phyloP scores from a whole-genome alignment of 2,888 invertebrate genomes.

The Synanthedon andrenaeformis region DNA sequence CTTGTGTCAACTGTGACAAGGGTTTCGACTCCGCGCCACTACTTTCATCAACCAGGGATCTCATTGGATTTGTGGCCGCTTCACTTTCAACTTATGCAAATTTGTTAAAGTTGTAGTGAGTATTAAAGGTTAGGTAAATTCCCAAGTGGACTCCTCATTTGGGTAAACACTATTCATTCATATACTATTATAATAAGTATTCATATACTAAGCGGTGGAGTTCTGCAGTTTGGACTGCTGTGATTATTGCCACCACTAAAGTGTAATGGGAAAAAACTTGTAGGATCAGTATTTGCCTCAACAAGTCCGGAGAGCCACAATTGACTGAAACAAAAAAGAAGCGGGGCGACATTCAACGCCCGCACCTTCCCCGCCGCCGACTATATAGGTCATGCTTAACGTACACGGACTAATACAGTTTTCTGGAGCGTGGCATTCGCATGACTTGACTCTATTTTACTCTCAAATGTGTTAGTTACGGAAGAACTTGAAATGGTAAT shows the following conservation, averaged over 20 bases:
- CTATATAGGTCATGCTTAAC: constrained; percentile 37
- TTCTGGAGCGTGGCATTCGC: constrained; percentile 1
- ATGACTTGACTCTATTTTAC: background rate
- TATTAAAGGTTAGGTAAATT: constrained; percentile 10
- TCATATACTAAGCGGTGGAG: too few species aligned
- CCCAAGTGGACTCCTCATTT: constrained; percentile 1
- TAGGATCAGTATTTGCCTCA: background rate
- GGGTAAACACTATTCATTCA: too few species aligned
- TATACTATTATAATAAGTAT: too few species aligned
- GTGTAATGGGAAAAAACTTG: too few species aligned
- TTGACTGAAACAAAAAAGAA: constrained; percentile 27
- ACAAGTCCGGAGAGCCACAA: constrained; percentile 15
- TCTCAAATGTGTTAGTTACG: background rate
- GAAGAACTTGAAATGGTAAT: background rate
- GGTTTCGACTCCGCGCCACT: constrained; percentile 21
- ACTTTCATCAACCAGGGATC: constrained; percentile 28
- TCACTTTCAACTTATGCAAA: constrained; percentile 18
- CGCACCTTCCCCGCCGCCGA: constrained; percentile 12
- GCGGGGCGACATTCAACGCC: constrained; percentile 27
- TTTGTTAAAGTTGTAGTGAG: constrained; percentile 4
- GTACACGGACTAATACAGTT: constrained; percentile 23
- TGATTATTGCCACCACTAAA: too few species aligned
- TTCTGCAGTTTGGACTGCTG: too few species aligned
- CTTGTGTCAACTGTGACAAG: constrained; percentile 46
- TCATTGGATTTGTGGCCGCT: constrained; percentile 29